These are phyloP conservation scores for Leuciscus idus DNA, from an alignment of 2,113 vertebrate species.

Conservation along the genomic window DNA sequence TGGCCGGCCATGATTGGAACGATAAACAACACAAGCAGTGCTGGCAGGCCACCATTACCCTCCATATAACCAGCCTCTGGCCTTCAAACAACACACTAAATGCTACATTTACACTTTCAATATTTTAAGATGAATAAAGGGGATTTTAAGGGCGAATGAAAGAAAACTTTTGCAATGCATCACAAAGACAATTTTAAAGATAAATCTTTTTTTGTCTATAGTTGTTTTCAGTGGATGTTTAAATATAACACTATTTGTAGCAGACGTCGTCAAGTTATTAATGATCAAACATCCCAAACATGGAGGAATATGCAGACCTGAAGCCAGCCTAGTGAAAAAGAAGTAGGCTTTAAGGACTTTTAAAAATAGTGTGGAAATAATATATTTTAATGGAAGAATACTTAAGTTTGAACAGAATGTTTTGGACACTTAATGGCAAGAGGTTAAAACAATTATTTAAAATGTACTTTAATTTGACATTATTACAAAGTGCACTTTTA, in stretches of 20 bases:
- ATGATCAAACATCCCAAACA: neutral
- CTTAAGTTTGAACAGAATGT: no score
- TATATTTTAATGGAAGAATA: no score
- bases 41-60: constrained; percentile 28
- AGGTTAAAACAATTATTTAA: no score
- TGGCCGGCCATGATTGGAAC: constrained; percentile 38
- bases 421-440: no score
- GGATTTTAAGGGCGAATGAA: no score
- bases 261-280: neutral
- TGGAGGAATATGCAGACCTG: neutral
- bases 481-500: no score
- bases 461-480: no score
- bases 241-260: neutral
- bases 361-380: no score
- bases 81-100: neutral
- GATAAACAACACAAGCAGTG: constrained; percentile 39
- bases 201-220: neutral
- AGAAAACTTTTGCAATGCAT: neutral
- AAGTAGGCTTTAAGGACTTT: no score
- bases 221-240: neutral
- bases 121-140: no score
- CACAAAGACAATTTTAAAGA: neutral
- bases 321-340: neutral
- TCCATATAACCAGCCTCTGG: neutral
- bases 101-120: neutral